A percentile compares a stretch with the other conserved stretches of the same genome.
Evolutionary conservation across 2,113 vertebrate genomes (phyloP).

Genomic region (Myxocyprinus asiaticus): DNA sequence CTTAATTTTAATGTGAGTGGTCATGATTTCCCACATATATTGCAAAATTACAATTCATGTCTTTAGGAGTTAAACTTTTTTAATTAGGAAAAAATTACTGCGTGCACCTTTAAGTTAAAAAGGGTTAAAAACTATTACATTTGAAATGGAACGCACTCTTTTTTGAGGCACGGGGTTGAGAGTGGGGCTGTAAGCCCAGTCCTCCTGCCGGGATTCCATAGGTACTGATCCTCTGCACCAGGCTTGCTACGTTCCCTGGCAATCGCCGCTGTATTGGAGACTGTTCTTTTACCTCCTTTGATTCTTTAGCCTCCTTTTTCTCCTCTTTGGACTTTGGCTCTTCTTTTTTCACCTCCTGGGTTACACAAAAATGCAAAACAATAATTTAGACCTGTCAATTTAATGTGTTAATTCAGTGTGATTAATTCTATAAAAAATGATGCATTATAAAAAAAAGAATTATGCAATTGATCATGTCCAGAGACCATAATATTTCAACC

Average conservation of each 20-base stretch:
- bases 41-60: too few species aligned
- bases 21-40: too few species aligned
- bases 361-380: neutral
- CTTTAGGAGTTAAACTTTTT: too few species aligned
- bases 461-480: too few species aligned
- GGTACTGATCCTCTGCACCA: constrained; percentile 93
- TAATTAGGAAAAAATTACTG: too few species aligned
- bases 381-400: too few species aligned
- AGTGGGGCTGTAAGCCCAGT: constrained; percentile 86
- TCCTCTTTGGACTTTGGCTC: constrained; percentile 57
- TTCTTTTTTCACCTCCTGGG: constrained; percentile 86
- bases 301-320: constrained; percentile 40
- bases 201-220: constrained; percentile 88
- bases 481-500: too few species aligned
- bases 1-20: too few species aligned
- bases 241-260: constrained; percentile 86
- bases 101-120: neutral
- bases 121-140: neutral
- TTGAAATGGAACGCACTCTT: constrained; percentile 79
- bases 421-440: neutral
- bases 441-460: neutral
- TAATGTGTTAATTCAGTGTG: too few species aligned
- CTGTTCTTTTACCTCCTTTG: constrained; percentile 81
- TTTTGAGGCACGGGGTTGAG: constrained; percentile 73
- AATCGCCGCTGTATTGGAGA: constrained; percentile 75